Evolutionary conservation across 2,797 vertebrate species (phyloP), one percentile per base, ranked within the genome.

Genomic region (Myotis myotis): DNA sequence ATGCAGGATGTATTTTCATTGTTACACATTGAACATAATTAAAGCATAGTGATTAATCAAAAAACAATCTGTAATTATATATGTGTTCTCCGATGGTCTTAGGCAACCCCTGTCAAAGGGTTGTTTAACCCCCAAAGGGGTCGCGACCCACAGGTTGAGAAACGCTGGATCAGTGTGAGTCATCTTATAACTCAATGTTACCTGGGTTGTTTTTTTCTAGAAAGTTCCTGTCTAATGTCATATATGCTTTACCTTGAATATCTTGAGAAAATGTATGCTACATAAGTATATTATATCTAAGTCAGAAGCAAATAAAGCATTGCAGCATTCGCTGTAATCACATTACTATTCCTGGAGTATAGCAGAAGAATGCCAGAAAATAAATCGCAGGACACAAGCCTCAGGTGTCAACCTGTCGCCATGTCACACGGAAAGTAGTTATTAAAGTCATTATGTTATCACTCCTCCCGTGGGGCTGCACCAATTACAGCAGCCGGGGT

Each of bases 361-460:
- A 97, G 98, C 96, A 97, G 97, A 97, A 95, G 96, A 97, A 96
- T 92, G 92, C 96, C 97, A 89, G 95, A 96, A 98, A 98, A 98
- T 97, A 97, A 97, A 98, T 98, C 97, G 95, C 97, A 97, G 97
- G 97, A 98, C 97, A 97, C 95, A 98, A 97, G 97, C 90, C 71
- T 97, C 6, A 17, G 53, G 76, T 98, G 98, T 98, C 98, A 98
- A 33, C 97, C 97, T 98, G 98, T 98, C 98, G 98, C 96, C 88
- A 28, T 96, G 98, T 97, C 98, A 96, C 92, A 93, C 94, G 96
- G 96, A 97, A 98, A 97, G 98, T 97, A 97, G 97, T 98, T 98
- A 98, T 98, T 98, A 98, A 98, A 98, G 97, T 98, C 96, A 98
- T 98, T 98, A 98, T 98, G 97, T 96, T 97, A 97, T 98, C 98